Evolutionary conservation across 1,140 invertebrate genomes (phyloP), one percentile per base, ranked within the genome.

Genomic region (Hyposmocoma kahamanoa): DNA sequence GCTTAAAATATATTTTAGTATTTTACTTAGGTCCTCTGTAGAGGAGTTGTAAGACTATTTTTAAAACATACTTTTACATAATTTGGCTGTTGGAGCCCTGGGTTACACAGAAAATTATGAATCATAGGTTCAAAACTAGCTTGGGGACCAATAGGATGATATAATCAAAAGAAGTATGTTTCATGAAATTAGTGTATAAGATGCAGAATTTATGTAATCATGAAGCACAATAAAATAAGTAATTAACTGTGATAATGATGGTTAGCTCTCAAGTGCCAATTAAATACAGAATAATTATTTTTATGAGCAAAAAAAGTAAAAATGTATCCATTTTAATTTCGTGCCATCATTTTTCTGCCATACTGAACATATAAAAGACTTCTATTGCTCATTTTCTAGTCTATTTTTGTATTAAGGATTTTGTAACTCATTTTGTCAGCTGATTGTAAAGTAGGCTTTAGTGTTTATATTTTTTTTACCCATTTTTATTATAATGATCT

Each of bases 331-430:
- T 26, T 50, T 59, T 55, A 41, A 34, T 44, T 62, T 59, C 67
- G 77, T 84, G 81, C 77, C 76, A 84, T 84, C 53, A 54, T 50
- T 47, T 56, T 62, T 71, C 63, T 69, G 78, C 75, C 78, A 82
- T 82, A 36, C 32, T 17, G 3, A 17, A 36, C 15, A 34, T n/a
- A 68, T 67, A 59, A 54, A 76, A 74, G 68, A 75, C 68, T 77
- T 72, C 69, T 73, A 72, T 83, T 84, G 81, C 81, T 84, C 81
- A 84, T 82, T 68, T 82, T 84, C 81, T 84, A 84, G 78, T 84
- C 81, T 80, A 77, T 77, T 72, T 74, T 80, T 79, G 56, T 81
- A 71, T 72, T 67, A 67, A 60, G 32, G 32, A 36, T 36, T 36
- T 36, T 36, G 18, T 36, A 36, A 36, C 28, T 30, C 28, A 30